A percentile compares a stretch with the other conserved stretches of the same genome.
Evolutionary conservation across 2,113 vertebrate species (phyloP).

Genomic region (Hemiprocne comata): DNA sequence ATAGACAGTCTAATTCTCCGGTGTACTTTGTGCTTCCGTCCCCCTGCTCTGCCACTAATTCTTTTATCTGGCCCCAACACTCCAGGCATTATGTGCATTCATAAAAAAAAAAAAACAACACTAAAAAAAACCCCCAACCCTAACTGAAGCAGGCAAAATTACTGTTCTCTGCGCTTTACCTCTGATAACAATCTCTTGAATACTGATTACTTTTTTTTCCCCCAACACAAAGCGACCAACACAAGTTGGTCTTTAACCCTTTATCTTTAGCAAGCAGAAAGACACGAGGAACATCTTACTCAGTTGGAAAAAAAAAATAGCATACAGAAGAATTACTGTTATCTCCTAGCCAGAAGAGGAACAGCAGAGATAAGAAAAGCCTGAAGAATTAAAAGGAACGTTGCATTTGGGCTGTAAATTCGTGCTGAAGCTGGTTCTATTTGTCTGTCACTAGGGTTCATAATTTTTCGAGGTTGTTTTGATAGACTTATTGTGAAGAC

Average conservation of each 20-base stretch:
- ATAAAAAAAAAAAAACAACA: constrained; percentile 74
- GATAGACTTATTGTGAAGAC: constrained; percentile 96
- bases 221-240: constrained; percentile 87
- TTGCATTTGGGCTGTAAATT: constrained; percentile 94
- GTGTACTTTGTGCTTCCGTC: constrained; percentile 85
- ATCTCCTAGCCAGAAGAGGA: constrained; percentile 96
- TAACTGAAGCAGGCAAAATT: constrained; percentile 86
- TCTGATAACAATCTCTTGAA: constrained; percentile 97
- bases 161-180: constrained; percentile 88
- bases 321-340: constrained; percentile 98
- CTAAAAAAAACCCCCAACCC: constrained; percentile 40
- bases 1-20: constrained; percentile 97
- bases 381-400: constrained; percentile 87
- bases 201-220: constrained; percentile 87
- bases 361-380: constrained; percentile 95
- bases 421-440: constrained; percentile 84
- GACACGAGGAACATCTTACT: constrained; percentile 90
- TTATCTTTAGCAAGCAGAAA: constrained; percentile 99
- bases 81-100: constrained; percentile 94
- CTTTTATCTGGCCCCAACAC: constrained; percentile 99
- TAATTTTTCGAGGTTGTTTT: constrained; percentile 88
- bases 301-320: constrained; percentile 84
- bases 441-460: constrained; percentile 89
- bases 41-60: constrained; percentile 92
- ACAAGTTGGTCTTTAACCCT: constrained; percentile 98